Evolutionary conservation across 2,113 vertebrate species (phyloP).

Genomic region (Phocoena sinus): DNA sequence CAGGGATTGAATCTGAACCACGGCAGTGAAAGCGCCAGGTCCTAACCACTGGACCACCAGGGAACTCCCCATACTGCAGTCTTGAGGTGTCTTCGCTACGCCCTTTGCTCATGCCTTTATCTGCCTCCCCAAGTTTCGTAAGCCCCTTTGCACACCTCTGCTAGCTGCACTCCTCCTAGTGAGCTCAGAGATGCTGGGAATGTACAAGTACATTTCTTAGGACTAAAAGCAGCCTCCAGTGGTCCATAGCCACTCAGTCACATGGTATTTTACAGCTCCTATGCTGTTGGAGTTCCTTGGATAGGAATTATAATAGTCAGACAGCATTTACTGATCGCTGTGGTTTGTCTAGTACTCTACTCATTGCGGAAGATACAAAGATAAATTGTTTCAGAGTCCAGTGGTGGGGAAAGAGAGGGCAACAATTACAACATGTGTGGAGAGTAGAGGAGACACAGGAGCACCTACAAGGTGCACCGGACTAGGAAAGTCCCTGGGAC

Average conservation of each 20-base stretch:
- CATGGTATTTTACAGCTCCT: not conserved
- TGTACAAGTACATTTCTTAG: not conserved
- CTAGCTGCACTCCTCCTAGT: not conserved
- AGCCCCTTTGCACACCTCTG: not conserved
- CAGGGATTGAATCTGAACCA: not conserved
- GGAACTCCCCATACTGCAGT: not conserved
- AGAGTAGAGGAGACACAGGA: not conserved
- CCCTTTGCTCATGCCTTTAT: not conserved
- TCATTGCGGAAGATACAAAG: not conserved
- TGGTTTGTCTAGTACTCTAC: not conserved
- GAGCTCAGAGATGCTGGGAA: not conserved
- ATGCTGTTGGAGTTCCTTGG: not conserved
- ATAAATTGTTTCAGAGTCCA: not conserved
- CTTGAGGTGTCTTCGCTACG: not conserved
- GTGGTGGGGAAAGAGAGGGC: not conserved
- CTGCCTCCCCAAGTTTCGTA: not conserved
- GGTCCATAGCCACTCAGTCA: not conserved
- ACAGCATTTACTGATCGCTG: not conserved
- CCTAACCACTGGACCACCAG: not conserved
- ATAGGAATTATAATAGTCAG: not conserved
- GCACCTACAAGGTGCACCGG: no score
- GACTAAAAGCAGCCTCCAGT: not conserved
- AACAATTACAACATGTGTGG: accelerated
- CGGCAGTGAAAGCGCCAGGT: not conserved
- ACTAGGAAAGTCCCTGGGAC: not conserved